Evolutionary conservation across 2,888 invertebrate genomes (phyloP).

Genomic region (Himalopsyche anomala): DNA sequence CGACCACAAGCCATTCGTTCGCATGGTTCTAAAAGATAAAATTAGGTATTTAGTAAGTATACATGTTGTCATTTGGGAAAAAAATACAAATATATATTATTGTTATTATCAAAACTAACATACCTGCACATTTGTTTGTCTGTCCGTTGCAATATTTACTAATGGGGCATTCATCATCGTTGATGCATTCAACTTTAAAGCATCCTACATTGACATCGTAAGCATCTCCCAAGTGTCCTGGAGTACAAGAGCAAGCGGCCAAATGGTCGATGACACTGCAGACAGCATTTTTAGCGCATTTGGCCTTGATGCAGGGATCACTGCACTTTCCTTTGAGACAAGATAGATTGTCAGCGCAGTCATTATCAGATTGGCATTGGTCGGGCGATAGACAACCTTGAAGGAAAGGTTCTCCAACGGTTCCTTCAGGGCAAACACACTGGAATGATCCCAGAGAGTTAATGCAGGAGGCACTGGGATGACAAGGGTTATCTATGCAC

Average conservation of each 20-base stretch:
- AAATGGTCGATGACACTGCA: conserved; percentile 86
- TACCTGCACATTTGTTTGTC: conserved; percentile 87
- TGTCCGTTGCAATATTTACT: conserved; percentile 86
- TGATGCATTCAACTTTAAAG: conserved; percentile 91
- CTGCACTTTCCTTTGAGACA: conserved; percentile 87
- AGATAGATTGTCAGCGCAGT: conserved; percentile 86
- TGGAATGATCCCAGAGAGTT: conserved; percentile 89
- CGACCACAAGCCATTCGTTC: conserved; percentile 87
- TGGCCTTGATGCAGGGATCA: conserved; percentile 85
- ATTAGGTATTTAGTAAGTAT: conserved; percentile 46
- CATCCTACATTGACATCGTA: conserved; percentile 86
- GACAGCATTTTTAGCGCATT: conserved; percentile 86
- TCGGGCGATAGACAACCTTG: conserved; percentile 86
- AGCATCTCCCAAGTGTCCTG: conserved; percentile 89
- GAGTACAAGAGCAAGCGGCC: conserved; percentile 86
- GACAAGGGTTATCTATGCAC: conserved; percentile 87
- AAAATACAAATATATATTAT: conserved; percentile 49
- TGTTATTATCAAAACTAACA: conserved; percentile 68
- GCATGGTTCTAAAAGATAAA: conserved; percentile 82
- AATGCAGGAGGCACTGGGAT: conserved; percentile 86
- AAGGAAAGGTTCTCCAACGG: conserved; percentile 83
- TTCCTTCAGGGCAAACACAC: conserved; percentile 87
- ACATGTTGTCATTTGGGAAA: conserved; percentile 45
- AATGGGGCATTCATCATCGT: conserved; percentile 84
- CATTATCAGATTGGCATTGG: conserved; percentile 84